Evolutionary conservation across 2,797 vertebrate genomes (phyloP), one percentile per base, ranked within the genome.

Genomic region (Bufotes viridis): DNA sequence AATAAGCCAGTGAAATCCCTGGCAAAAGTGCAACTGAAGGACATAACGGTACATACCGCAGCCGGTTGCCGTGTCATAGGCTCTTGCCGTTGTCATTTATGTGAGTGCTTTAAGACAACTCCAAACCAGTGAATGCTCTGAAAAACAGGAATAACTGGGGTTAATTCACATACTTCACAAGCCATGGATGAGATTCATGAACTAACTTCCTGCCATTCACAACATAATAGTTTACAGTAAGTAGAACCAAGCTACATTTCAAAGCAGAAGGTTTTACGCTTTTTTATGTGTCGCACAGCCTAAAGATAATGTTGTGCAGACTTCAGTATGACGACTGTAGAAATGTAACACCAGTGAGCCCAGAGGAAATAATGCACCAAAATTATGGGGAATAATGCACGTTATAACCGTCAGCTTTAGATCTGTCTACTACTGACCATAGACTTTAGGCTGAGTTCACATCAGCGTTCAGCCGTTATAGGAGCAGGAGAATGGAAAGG

Each of bases 111-210:
- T 69, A 58, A 53, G 15, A 24, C 82, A 75, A 63, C 51, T 22
- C 14, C 34, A 51, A 29, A 63, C 72, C 83, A 65, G 58, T 10
- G 42, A 12, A 14, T 75, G 67, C 42, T 88, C 87, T 88, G 87
- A 81, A 85, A 88, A 85, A 85, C 67, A 85, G 67, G 58, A 88
- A 84, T 84, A 79, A 22, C 74, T 72, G 67, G 80, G 67, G 24
- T 87, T 49, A 82, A 49, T 75, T 67, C 26, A 63, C 79, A 82
- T 57, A 76, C 57, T 63, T 87, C 7, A 29, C 57, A 76, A 67
- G 18, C n/a, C n/a, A 17, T 15, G 2, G 2, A 20, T 65, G 63
- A 65, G n/a, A 74, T 82, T 22, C 29, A 17, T 75, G 0, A 51
- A 51, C 42, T 20, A 7, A 24, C 7, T 70, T 65, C 70, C 82